These are phyloP conservation scores for Leptothorax acervorum DNA, from an alignment of 2,888 invertebrate species.

Conservation along the genomic window DNA sequence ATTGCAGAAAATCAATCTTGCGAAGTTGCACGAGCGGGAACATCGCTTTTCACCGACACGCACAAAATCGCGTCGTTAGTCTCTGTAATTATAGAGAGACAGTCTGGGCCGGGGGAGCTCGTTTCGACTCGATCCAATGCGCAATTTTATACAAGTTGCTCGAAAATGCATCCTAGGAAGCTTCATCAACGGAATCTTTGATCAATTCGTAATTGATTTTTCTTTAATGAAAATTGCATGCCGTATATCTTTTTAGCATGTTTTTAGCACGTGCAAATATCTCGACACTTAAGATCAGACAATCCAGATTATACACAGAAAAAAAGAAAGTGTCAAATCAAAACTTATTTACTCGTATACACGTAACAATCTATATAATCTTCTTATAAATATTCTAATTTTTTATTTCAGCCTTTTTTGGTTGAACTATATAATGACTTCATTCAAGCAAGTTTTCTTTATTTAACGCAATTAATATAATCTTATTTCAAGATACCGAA, in stretches of 20 bases:
- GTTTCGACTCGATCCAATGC: slow-evolving; percentile 36
- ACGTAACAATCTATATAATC: too few species aligned
- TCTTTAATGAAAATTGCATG: background rate
- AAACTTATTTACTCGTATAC: too few species aligned
- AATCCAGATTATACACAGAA: background rate
- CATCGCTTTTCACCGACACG: slow-evolving; percentile 51
- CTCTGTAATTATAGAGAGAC: slow-evolving; percentile 52
- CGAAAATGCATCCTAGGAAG: slow-evolving; percentile 14
- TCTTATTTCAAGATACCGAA: too few species aligned
- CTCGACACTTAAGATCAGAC: background rate
- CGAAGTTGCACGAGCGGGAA: slow-evolving; percentile 46
- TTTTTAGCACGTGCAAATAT: background rate
- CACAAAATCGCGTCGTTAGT: slow-evolving; percentile 56
- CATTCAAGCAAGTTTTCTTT: too few species aligned
- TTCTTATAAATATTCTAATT: too few species aligned
- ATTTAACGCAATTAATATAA: too few species aligned
- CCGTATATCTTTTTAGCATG: background rate
- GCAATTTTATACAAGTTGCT: slow-evolving; percentile 36
- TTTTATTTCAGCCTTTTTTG: too few species aligned
- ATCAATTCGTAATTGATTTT: slow-evolving; percentile 25
- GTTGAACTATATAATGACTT: too few species aligned
- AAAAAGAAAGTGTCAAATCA: too few species aligned
- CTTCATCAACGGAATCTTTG: slow-evolving; percentile 34
- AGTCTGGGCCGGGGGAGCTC: slow-evolving; percentile 27
- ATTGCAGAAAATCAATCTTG: slow-evolving; percentile 55